Evolutionary conservation across 2,888 invertebrate species (phyloP).

Genomic region (Nycteola revayana): DNA sequence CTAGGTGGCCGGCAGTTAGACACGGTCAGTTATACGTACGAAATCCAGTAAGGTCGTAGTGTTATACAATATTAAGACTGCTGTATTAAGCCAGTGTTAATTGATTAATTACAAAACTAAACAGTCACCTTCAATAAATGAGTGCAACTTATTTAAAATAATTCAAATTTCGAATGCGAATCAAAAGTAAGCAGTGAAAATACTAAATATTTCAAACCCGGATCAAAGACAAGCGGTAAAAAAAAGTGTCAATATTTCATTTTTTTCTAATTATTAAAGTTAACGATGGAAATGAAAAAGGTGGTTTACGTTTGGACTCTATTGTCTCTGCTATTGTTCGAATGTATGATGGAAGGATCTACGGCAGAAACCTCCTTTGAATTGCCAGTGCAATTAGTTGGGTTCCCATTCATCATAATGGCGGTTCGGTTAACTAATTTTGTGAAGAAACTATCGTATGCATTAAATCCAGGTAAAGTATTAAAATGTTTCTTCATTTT

Average conservation of each 20-base stretch:
- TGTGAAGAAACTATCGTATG: conserved; percentile 91
- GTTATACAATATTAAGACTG: conserved; percentile 34
- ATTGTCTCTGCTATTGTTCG: conserved; percentile 54
- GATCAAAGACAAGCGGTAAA: too few relatives aligned
- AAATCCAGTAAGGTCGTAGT: conserved; percentile 59
- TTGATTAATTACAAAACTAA: conserved; percentile 12
- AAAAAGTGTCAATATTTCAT: too few relatives aligned
- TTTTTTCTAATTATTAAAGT: conserved; percentile 3
- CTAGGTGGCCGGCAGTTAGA: conserved; percentile 37
- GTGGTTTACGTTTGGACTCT: conserved; percentile 59
- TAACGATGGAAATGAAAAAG: conserved; percentile 60
- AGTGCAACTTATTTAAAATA: conserved; percentile 20
- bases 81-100: conserved; percentile 18
- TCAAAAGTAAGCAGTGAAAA: too few relatives aligned
- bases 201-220: too few relatives aligned
- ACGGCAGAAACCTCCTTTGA: conserved; percentile 63
- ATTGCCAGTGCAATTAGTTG: conserved; percentile 91
- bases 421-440: conserved; percentile 91
- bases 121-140: conserved; percentile 10
- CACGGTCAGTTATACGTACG: conserved; percentile 64
- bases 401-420: conserved; percentile 91
- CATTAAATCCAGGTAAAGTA: conserved; percentile 77
- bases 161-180: too few relatives aligned
- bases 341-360: conserved; percentile 57
- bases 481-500: too few relatives aligned